Evolutionary conservation across 2,888 invertebrate genomes (phyloP).

Genomic region (Imbricaverruca yamaguchii): DNA sequence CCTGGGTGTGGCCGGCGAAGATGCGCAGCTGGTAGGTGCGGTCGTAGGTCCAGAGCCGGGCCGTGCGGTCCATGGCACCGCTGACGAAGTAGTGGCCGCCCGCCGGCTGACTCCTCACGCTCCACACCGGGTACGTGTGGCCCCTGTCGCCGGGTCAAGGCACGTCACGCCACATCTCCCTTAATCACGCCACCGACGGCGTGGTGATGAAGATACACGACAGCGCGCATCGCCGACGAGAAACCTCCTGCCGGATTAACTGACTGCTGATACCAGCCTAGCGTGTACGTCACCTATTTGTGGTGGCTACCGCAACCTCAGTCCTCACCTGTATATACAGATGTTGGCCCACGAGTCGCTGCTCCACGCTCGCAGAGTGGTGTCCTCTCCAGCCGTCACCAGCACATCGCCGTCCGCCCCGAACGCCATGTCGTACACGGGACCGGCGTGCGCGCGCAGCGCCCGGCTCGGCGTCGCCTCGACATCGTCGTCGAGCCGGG

Average conservation of each 20-base stretch:
- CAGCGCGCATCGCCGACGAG: too few relatives aligned
- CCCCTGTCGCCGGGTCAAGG: too few relatives aligned
- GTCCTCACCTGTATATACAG: conserved; percentile 42
- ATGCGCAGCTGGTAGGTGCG: conserved; percentile 71
- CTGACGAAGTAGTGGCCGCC: conserved; percentile 63
- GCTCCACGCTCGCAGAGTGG: conserved; percentile 67
- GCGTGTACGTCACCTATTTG: too few relatives aligned
- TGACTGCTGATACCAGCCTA: too few relatives aligned
- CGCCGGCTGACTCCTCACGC: conserved; percentile 57
- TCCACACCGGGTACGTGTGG: conserved; percentile 56
- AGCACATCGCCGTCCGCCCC: conserved; percentile 43
- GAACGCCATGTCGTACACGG: conserved; percentile 59
- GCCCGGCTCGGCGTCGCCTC: conserved; percentile 44
- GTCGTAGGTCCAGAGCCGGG: conserved; percentile 72
- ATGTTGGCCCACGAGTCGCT: conserved; percentile 60
- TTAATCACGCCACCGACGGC: too few relatives aligned
- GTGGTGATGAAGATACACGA: too few relatives aligned
- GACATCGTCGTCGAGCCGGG: conserved; percentile 29
- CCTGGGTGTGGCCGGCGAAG: conserved; percentile 79
- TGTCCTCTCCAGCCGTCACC: conserved; percentile 62
- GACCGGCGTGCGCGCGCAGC: conserved; percentile 63
- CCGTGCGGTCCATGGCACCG: conserved; percentile 71
- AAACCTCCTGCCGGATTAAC: too few relatives aligned
- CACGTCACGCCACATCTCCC: too few relatives aligned
- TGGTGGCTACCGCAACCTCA: too few relatives aligned